Percentiles rank a stretch among this genome's conserved stretches.
phyloP scores from a whole-genome alignment of 2,797 vertebrate genomes.

The Echeneis naucrates region DNA sequence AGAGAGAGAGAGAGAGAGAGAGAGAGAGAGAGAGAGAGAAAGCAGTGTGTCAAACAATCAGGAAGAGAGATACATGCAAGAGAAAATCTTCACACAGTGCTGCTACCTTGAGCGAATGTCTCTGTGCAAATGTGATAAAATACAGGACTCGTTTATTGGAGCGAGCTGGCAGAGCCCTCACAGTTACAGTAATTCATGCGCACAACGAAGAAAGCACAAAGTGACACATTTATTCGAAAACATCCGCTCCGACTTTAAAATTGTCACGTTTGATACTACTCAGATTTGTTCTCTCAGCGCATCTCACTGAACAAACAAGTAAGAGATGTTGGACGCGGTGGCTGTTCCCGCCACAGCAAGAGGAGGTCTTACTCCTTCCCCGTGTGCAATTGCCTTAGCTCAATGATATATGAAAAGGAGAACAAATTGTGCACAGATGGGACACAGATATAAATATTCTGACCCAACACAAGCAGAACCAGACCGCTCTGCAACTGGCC shows the following conservation, averaged over 20 bases:
- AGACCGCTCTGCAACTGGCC: slow-evolving; percentile 38
- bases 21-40: too few relatives aligned
- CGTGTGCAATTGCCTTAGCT: slow-evolving; percentile 83
- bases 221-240: slow-evolving; percentile 68
- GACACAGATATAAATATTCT: slow-evolving; percentile 82
- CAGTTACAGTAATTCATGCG: slow-evolving; percentile 58
- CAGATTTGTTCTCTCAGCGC: slow-evolving; percentile 66
- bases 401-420: slow-evolving; percentile 84
- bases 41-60: slow-evolving; percentile 4
- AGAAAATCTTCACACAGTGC: slow-evolving; percentile 22
- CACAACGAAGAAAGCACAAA: slow-evolving; percentile 46
- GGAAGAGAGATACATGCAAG: slow-evolving; percentile 18
- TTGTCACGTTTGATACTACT: slow-evolving; percentile 63
- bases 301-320: slow-evolving; percentile 73
- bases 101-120: slow-evolving; percentile 46
- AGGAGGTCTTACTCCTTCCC: slow-evolving; percentile 69
- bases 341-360: slow-evolving; percentile 60
- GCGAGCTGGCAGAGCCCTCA: slow-evolving; percentile 30
- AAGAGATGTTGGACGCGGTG: slow-evolving; percentile 64
- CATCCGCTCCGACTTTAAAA: slow-evolving; percentile 58
- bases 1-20: too few relatives aligned
- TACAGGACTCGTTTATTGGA: slow-evolving; percentile 40
- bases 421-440: slow-evolving; percentile 80
- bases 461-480: slow-evolving; percentile 65
- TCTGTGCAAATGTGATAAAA: slow-evolving; percentile 54